Base-by-base conservation (phyloP, 2,888 invertebrate species). In the Catocala nupta region DNA sequence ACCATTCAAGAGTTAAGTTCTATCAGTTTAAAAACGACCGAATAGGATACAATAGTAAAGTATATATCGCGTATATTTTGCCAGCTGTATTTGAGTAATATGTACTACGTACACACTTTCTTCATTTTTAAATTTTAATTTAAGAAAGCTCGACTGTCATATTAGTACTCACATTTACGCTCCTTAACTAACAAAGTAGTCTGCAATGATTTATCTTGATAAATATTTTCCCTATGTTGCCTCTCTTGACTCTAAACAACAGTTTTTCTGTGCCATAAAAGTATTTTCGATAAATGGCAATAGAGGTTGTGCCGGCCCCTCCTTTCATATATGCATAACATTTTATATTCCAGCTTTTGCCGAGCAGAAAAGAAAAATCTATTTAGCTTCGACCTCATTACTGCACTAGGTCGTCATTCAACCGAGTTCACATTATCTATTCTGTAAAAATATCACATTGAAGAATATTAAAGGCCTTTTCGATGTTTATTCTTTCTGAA, bases 301-400 rank as follows among this genome's bases (percentile, higher is more conserved):
- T 34, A n/a, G n/a, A 6, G 6, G 25, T 33, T n/a, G 33, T 10
- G n/a, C 49, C 49, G 6, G n/a, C 34, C 34, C 9, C 25, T 25
- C 16, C 13, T 13, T 48, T 48, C 9, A 49, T 25, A 34, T 25
- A n/a, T 33, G 33, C n/a, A 49, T 33, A 44, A n/a, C n/a, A 33
- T 49, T 49, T 49, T 49, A 33, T 49, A 49, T 25, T 10, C 25
- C 11, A n/a, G 10, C 49, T n/a, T 49, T 49, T 33, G 5, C 34
- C n/a, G 49, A 11, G 33, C n/a, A 9, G 49, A 11, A 25, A 34
- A 49, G 49, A 16, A 2, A 39, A 49, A 56, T 33, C 25, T 54
- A 54, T 54, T 54, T 43, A 44, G 39, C 33, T 44, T 54, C 44
- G 44, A 54, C 54, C 54, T 54, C 54, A 44, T 54, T 54, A 54